Conservation (phyloP, 2,113 vertebrate species). For the Agapornis roseicollis region DNA sequence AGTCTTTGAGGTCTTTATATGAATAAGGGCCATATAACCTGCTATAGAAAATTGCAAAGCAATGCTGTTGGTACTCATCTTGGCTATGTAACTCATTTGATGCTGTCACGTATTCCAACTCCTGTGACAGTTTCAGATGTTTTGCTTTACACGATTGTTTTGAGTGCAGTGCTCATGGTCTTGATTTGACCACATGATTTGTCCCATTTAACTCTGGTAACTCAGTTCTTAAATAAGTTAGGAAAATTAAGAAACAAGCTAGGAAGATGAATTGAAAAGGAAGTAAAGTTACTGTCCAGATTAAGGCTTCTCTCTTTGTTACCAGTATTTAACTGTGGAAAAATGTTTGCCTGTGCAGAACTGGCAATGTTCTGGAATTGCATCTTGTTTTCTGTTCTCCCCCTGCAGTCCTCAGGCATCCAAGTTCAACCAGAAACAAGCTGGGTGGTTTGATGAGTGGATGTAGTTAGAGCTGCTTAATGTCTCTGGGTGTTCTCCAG, state of each 20-base stretch:
- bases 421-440: neutral
- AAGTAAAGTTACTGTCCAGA: neutral
- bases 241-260: neutral
- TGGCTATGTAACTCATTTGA: neutral
- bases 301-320: neutral
- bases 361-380: neutral
- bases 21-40: neutral
- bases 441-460: neutral
- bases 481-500: neutral
- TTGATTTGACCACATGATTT: neutral
- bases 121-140: neutral
- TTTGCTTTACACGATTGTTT: neutral
- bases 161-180: neutral
- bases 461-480: neutral
- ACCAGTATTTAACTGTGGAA: neutral
- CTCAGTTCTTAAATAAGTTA: neutral
- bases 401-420: neutral
- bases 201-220: neutral
- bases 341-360: neutral
- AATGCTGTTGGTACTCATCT: neutral
- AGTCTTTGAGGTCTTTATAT: neutral
- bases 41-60: neutral
- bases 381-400: neutral
- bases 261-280: neutral
- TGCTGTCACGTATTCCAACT: neutral